Percentiles rank a stretch among this genome's conserved stretches.
phyloP scores from a whole-genome alignment of 2,888 invertebrate species.

The Neoitamus cyanurus region DNA sequence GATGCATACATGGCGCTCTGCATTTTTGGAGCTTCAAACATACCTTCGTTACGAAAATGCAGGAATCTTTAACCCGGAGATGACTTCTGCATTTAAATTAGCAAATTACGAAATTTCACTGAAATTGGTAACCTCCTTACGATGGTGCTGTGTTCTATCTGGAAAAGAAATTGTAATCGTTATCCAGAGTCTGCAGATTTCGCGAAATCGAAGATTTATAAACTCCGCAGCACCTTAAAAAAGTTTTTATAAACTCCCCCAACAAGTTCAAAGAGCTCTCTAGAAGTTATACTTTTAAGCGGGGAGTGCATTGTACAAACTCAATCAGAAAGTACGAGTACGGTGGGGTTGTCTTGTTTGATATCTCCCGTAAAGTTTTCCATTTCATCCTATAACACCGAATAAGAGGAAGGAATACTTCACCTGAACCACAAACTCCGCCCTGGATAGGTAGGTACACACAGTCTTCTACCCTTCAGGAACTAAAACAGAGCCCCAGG shows the following conservation, averaged over 20 bases:
- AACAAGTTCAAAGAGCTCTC: neutral
- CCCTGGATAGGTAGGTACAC: neutral
- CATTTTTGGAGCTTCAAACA: neutral
- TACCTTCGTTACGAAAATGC: neutral
- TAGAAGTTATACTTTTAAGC: neutral
- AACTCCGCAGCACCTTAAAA: neutral
- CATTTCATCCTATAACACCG: neutral
- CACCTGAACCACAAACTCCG: neutral
- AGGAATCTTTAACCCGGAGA: neutral
- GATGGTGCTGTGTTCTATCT: neutral
- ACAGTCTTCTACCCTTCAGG: neutral
- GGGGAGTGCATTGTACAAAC: neutral
- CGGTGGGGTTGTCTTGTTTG: neutral
- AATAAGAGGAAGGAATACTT: neutral
- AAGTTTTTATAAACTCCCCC: neutral
- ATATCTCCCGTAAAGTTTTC: neutral
- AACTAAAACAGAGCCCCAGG: neutral
- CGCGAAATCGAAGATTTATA: neutral
- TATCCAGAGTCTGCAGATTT: neutral
- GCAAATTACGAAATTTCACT: neutral
- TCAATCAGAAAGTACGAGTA: neutral
- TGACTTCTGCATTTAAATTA: constrained; percentile 39
- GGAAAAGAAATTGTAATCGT: neutral
- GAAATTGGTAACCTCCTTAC: neutral
- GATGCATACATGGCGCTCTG: neutral